Percentiles rank a stretch among this genome's conserved stretches.
These are phyloP conservation scores for Latrodectus hesperus DNA, from an alignment of 2,888 invertebrate species.

Conservation along the genomic window DNA sequence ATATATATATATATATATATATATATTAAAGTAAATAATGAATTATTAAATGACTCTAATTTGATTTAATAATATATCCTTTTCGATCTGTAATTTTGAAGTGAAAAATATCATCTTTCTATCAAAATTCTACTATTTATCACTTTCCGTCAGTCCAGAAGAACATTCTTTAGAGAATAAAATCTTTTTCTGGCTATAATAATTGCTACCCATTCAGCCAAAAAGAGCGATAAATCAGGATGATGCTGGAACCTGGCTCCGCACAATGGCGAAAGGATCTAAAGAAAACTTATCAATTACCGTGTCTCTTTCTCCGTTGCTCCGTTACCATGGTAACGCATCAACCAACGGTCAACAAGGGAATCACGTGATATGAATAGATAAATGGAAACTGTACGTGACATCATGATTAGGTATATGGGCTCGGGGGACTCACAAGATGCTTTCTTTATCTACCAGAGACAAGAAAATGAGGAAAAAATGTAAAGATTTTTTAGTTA, in stretches of 20 bases:
- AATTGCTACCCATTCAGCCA: background rate
- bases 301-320: slow-evolving; percentile 54
- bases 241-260: slow-evolving; percentile 4
- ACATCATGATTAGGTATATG: slow-evolving; percentile 59
- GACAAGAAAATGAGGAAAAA: slow-evolving; percentile 7
- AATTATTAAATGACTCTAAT: too few relatives aligned
- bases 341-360: slow-evolving; percentile 66
- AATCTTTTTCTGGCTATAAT: background rate
- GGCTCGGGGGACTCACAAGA: slow-evolving; percentile 28
- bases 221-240: slow-evolving; percentile 50
- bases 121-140: too few relatives aligned
- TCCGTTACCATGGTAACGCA: slow-evolving; percentile 57
- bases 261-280: slow-evolving; percentile 16
- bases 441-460: slow-evolving; percentile 14
- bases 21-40: too few relatives aligned
- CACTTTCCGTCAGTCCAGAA: too few relatives aligned
- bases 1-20: too few relatives aligned
- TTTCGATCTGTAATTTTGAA: too few relatives aligned
- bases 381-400: slow-evolving; percentile 64
- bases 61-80: too few relatives aligned
- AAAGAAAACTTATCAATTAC: slow-evolving; percentile 68
- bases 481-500: background rate
- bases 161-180: too few relatives aligned
- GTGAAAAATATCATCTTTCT: too few relatives aligned
- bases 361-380: slow-evolving; percentile 67